Evolutionary conservation across 2,888 invertebrate species (phyloP), one percentile per base, ranked within the genome.

Genomic region (Cantharis rustica): DNA sequence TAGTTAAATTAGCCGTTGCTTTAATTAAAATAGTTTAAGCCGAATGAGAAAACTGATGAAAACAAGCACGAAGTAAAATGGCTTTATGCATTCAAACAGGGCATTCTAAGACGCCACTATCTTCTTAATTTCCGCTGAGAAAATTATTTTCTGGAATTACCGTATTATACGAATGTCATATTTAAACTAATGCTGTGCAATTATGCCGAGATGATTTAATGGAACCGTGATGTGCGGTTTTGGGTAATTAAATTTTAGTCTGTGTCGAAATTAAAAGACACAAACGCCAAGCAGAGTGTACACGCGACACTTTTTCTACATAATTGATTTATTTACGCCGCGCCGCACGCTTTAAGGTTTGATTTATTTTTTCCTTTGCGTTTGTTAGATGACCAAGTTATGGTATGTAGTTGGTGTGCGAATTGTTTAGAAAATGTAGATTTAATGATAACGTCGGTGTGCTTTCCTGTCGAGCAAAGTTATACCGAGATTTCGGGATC

Each of bases 21-120:
- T 88, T 88, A 88, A 88, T 88, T 88, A 88, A 88, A 88, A 88
- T 88, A 88, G 88, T 88, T 88, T 85, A 83, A 85, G 85, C 85
- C 83, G 85, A 86, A 86, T 84, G 86, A 85, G 86, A 85, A 85
- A 84, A 85, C 85, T 84, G 86, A 86, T 85, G 86, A 85, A 85
- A 86, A 85, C 86, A 86, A 85, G 85, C 83, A 80, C 79, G 79
- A 75, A 81, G 83, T 80, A 82, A 84, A 84, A 85, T 81, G 83
- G 84, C 84, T 84, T 84, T 85, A 84, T 85, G 83, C 81, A 80
- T 82, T 81, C 82, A 83, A 82, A 81, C 82, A 75, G 72, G 77
- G 75, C 80, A 80, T 72, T 77, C 79, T 76, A 78, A 75, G 80
- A 81, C 80, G 81, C 81, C 81, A 83, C 84, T 84, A 85, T 85